Base-by-base conservation (phyloP, 2,113 vertebrate species). In the Neodon shergylaensis region DNA sequence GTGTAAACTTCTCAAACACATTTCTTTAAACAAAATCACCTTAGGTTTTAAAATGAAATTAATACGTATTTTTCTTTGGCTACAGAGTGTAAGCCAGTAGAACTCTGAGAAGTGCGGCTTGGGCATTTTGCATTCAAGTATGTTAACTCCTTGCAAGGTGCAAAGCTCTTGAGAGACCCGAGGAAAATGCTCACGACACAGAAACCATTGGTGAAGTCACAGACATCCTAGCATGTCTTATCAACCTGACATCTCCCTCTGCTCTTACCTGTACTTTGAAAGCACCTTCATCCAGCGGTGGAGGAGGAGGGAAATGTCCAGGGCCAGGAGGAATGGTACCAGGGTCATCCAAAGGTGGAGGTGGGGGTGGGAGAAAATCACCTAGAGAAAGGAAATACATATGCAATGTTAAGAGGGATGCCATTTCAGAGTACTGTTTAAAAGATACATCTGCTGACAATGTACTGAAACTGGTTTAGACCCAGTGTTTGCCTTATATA, bases 271-370 rank as follows among this genome's bases (percentile, higher is more conserved):
- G 97, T 24, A 95, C 47, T 82, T 96, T 97, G 85, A 97, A 97
- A 95, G 94, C 85, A 52, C 95, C 88, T 86, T 97, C 97, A 65
- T 97, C 97, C 3, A 96, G 88, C 0, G 97, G 92, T 0, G 97
- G 97, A 61, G 97, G 97, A 42, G 97, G 97, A 82, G 97, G 97
- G 66, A 97, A 97, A 73, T 90, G 96, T 79, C 97, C 97, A 26
- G 97, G 84, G 10, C 73, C 91, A 42, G 97, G 42, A 11, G 97
- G 94, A 70, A 97, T 47, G 70, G 21, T 28, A 82, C 77, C 47
- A 3, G 96, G 42, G 28, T 97, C 97, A 52, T 97, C 96, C 4
- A 97, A 47, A 44, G 97, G 97, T 78, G 97, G 97, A 88, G 97
- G 97, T 19, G 97, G 97, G 0, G 97, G 97, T 61, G 97, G 97